Conservation (phyloP, 2,797 vertebrate species). For the Salarias fasciatus region DNA sequence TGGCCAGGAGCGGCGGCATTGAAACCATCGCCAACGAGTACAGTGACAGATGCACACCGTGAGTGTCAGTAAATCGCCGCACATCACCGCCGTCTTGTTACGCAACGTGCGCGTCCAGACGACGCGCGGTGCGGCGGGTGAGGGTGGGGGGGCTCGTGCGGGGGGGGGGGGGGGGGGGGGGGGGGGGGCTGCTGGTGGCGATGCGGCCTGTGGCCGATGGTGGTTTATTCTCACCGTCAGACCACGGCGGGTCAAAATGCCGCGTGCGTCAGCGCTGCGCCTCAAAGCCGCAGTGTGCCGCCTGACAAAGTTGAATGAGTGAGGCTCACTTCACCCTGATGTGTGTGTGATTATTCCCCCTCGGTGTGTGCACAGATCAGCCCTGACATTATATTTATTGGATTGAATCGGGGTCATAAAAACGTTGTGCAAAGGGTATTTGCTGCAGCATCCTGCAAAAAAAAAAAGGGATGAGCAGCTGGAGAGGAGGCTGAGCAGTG, state of each 20-base stretch:
- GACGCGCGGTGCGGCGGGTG: conserved; percentile 15
- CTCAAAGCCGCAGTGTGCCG: conserved; percentile 29
- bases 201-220: conserved; percentile 40
- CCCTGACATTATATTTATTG: not conserved
- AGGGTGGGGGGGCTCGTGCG: no score
- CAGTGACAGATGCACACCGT: conserved; percentile 98
- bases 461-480: conserved; percentile 37
- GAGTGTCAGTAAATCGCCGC: conserved; percentile 81
- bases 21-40: conserved; percentile 96
- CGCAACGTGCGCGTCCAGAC: conserved; percentile 64
- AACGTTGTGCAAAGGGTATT: no score
- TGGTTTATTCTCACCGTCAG: conserved; percentile 36
- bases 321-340: conserved; percentile 14
- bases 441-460: conserved; percentile 43
- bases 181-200: conserved; percentile 16
- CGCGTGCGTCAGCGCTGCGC: conserved; percentile 18
- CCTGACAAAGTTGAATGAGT: conserved; percentile 33
- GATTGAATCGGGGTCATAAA: no score
- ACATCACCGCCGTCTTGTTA: conserved; percentile 55
- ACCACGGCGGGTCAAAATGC: conserved; percentile 42
- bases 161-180: no score
- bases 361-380: conserved; percentile 3
- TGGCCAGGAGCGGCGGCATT: conserved; percentile 94
- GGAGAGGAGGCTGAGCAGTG: conserved; percentile 32
- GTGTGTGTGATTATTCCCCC: not conserved